Percentiles rank a stretch among this genome's conserved stretches.
These are phyloP conservation scores for Pimephales promelas DNA, from an alignment of 2,113 vertebrate species.

Conservation along the genomic window DNA sequence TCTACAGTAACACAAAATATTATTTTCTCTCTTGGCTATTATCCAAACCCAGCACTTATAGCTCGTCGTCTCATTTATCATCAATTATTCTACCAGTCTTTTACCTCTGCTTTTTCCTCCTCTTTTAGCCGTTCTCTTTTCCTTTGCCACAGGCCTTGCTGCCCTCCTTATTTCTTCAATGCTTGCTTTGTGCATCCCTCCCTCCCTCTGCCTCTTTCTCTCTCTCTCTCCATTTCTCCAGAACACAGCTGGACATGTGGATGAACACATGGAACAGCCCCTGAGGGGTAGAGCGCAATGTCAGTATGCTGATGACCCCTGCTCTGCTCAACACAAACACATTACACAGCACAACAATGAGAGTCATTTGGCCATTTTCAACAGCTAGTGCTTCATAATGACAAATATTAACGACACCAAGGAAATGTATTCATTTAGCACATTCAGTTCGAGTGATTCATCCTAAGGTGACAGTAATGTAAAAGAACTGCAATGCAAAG, in stretches of 20 bases:
- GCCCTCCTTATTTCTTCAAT: conserved; percentile 43
- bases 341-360: conserved; percentile 36
- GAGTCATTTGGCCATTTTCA: conserved; percentile 8
- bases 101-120: not conserved
- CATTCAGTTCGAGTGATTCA: not conserved
- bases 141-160: conserved; percentile 33
- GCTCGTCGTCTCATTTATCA: conserved; percentile 17
- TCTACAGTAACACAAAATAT: not conserved
- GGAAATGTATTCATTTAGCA: conserved; percentile 7
- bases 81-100: not conserved
- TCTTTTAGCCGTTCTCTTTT: not conserved
- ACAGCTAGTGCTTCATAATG: conserved; percentile 26
- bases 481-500: not conserved
- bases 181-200: conserved; percentile 52
- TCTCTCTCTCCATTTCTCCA: conserved; percentile 57
- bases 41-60: not conserved
- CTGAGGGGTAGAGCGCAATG: conserved; percentile 37
- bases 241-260: conserved; percentile 55
- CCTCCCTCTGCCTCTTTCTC: conserved; percentile 26
- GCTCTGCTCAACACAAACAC: conserved; percentile 36
- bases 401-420: conserved; percentile 38
- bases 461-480: not conserved
- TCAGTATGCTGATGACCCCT: conserved; percentile 37
- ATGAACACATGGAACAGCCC: conserved; percentile 48
- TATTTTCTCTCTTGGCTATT: not conserved